A percentile compares a stretch with the other conserved stretches of the same genome.
These are phyloP conservation scores for Rhagonycha fulva DNA, from an alignment of 2,888 invertebrate species.

Conservation along the genomic window DNA sequence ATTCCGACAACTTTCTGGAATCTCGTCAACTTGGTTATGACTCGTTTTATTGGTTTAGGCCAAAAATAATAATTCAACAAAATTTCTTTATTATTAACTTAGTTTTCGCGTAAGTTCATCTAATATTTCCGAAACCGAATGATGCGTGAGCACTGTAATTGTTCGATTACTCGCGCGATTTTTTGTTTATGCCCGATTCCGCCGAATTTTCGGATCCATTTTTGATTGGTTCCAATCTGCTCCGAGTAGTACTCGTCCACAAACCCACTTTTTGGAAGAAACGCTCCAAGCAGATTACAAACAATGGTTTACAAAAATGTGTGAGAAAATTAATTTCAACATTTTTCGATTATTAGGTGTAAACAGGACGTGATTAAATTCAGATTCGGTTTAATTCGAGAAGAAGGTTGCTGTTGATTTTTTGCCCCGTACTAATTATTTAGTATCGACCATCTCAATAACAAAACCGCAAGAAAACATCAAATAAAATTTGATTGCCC, in stretches of 20 bases:
- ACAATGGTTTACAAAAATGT: not conserved
- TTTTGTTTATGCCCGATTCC: too few relatives aligned
- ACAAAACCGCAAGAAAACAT: not conserved
- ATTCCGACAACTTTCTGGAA: not conserved
- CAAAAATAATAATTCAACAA: not conserved
- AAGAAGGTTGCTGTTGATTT: not conserved
- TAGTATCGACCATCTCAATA: not conserved
- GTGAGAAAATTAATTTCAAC: not conserved
- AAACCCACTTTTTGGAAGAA: too few relatives aligned
- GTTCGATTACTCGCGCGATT: not conserved
- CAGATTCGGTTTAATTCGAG: not conserved
- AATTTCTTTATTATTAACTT: not conserved
- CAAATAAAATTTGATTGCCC: not conserved
- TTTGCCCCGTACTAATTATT: not conserved
- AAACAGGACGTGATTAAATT: not conserved
- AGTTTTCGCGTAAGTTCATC: not conserved
- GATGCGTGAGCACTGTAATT: not conserved
- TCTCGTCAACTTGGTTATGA: not conserved
- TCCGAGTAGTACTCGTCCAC: not conserved
- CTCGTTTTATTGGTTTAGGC: not conserved
- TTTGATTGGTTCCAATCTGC: not conserved
- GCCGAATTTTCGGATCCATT: not conserved
- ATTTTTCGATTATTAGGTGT: not conserved
- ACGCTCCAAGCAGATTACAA: not conserved
- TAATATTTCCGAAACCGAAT: not conserved